These are phyloP conservation scores for Panthera leo DNA, from an alignment of 2,113 vertebrate species.

Conservation along the genomic window DNA sequence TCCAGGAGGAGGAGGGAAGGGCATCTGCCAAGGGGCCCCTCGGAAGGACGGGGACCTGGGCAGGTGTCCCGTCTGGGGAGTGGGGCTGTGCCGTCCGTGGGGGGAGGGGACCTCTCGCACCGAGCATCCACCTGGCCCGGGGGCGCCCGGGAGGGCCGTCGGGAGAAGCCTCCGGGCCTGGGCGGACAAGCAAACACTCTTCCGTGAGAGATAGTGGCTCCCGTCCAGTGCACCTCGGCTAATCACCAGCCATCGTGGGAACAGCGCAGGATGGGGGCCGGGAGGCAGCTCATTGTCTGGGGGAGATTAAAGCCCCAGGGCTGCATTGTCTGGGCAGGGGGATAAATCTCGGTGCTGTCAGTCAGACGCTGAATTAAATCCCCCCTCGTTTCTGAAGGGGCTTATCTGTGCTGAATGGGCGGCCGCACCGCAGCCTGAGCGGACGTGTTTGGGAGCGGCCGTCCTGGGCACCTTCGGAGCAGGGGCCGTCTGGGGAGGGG, in stretches of 20 bases:
- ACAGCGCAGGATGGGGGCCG: slow-evolving; percentile 91
- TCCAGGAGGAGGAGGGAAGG: background rate
- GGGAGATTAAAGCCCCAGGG: slow-evolving; percentile 98
- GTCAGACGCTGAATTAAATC: slow-evolving; percentile 99
- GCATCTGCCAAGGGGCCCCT: background rate
- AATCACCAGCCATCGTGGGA: slow-evolving; percentile 99
- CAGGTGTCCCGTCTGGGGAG: background rate
- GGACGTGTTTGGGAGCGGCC: slow-evolving; percentile 91
- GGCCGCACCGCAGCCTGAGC: slow-evolving; percentile 93
- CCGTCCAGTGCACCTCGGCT: slow-evolving; percentile 91
- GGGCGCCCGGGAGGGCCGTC: fast-evolving
- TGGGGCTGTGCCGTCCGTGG: background rate
- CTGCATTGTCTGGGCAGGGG: slow-evolving; percentile 96
- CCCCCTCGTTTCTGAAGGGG: slow-evolving; percentile 98
- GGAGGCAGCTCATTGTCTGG: slow-evolving; percentile 96
- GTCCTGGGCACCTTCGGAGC: slow-evolving; percentile 92
- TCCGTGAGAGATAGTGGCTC: slow-evolving; percentile 94
- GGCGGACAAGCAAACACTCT: slow-evolving; percentile 88
- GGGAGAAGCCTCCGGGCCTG: background rate
- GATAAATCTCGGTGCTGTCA: slow-evolving; percentile 99
- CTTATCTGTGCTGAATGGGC: slow-evolving; percentile 99
- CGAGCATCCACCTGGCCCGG: background rate
- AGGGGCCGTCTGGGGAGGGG: slow-evolving; percentile 74
- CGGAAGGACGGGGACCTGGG: background rate
- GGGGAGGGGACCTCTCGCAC: background rate